Evolutionary conservation across 2,888 invertebrate genomes (phyloP), one percentile per base, ranked within the genome.

Genomic region (Eumacrocentrus americanus): DNA sequence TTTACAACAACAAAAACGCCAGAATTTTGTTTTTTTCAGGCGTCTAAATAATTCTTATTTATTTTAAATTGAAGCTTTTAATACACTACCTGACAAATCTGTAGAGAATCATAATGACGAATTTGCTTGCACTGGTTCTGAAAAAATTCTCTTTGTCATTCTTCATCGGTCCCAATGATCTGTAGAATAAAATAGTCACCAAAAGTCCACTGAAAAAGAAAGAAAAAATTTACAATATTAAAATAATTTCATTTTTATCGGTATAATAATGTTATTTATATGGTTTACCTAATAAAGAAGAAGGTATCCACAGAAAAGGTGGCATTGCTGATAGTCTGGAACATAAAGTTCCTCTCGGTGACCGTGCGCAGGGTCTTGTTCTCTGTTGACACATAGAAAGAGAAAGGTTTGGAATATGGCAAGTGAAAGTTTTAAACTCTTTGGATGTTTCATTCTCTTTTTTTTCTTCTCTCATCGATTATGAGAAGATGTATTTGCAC

Each of bases 241-340:
- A 22, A 6, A 11, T 51, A 3, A 16, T 42, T 22, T 7, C 4
- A 4, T 18, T 23, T 4, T 5, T 3, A 14, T 4, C 50, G 22
- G 35, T 22, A 44, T 29, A 9, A 29, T 6, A 29, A 29, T 4
- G 29, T 29, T 4, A 29, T 29, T 29, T 29, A 9, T 29, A 29
- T 29, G 29, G n/a, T 72, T 76, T 75, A 92, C 90, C 92, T 91
- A 67, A 93, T 91, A 72, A 91, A 92, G 82, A 92, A 93, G 82
- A 93, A 93, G 3, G 91, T 91, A 74, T 93, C 93, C 42, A 93
- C 93, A 48, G 92, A 91, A 77, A 91, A 92, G 4, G 91, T 91
- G 1, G 92, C 93, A 79, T 93, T 93, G 60, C 91, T 90, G 60
- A 93, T 88, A 1, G 91, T 89, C 79, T 93, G 92, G 80, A 91